A percentile compares a stretch with the other conserved stretches of the same genome.
phyloP scores from a whole-genome alignment of 2,113 vertebrate species.

The Neolamprologus fasciatus region DNA sequence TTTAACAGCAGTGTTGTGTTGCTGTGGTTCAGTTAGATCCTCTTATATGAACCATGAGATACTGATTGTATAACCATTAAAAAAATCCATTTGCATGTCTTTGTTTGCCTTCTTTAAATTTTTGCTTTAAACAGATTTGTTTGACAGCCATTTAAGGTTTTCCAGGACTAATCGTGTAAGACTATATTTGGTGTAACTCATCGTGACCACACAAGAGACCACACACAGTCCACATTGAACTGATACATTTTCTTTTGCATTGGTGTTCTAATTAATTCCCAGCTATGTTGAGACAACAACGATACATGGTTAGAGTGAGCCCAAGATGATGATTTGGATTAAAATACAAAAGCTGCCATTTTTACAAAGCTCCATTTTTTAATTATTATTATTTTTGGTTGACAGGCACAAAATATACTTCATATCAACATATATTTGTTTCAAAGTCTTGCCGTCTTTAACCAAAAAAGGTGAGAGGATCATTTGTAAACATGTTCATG shows the following conservation, averaged over 20 bases:
- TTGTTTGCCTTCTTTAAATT: background rate
- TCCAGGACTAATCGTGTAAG: background rate
- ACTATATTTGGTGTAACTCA: background rate
- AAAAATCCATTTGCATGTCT: background rate
- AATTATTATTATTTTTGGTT: background rate
- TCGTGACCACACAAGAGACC: background rate
- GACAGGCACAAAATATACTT: background rate
- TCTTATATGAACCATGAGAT: background rate
- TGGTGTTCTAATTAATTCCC: background rate
- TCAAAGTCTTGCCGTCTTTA: background rate
- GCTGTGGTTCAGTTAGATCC: background rate
- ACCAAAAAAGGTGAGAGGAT: background rate
- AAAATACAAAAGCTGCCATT: background rate
- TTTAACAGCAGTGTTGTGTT: background rate
- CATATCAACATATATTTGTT: background rate
- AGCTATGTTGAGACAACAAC: background rate
- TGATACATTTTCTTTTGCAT: background rate
- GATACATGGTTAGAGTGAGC: background rate
- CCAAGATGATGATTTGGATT: background rate
- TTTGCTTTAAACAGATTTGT: background rate
- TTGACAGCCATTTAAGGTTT: background rate
- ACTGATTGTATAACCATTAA: background rate
- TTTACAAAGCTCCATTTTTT: background rate
- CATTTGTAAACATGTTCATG: rapidly evolving
- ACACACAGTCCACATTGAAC: background rate